Base-by-base conservation (phyloP, 2,797 vertebrate species). In the Numenius phaeopus region DNA sequence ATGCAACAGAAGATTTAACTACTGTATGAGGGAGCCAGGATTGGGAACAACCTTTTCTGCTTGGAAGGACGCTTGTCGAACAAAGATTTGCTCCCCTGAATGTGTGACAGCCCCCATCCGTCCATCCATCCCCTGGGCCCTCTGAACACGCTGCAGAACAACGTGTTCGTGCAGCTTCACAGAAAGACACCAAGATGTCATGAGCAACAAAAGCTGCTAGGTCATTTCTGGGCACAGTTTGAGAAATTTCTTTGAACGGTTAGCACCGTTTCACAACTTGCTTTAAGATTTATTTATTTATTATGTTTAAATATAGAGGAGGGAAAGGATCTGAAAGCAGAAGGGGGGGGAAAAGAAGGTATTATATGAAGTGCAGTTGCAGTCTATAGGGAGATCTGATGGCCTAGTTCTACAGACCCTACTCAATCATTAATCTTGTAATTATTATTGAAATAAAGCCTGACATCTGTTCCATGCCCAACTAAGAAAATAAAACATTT, bases 101-200 rank as follows among this genome's bases (percentile, higher is more conserved):
- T 20, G 6, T 13, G 14, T 5, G 22, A 47, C n/a, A 64, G 39
- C 76, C 29, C 71, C 19, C 8, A 11, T 39, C 32, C 44, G n/a
- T n/a, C 34, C 39, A 10, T n/a, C 34, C 39, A 9, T n/a, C 32
- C 27, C 39, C n/a, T 9, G 17, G 30, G 46, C 61, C 26, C 57
- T 32, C 57, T 12, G 13, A 46, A 39, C 30, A 34, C 0, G 0
- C 4, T 30, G 42, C 5, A 59, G 47, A 44, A 42, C 40, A 58
- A 24, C 0, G 22, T 2, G 10, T n/a, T n/a, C 44, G 23, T 8
- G 1, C n/a, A 19, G 21, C 21, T 55, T 24, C 30, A 72, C 1
- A 0, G 34, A 39, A 21, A 49, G 24, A 42, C 32, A 23, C 10
- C 15, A 19, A 2, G 7, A 54, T 39, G 78, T 57, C 71, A 83